Evolutionary conservation across 2,888 invertebrate species (phyloP).

Genomic region (Leptinotarsa peninsularis): DNA sequence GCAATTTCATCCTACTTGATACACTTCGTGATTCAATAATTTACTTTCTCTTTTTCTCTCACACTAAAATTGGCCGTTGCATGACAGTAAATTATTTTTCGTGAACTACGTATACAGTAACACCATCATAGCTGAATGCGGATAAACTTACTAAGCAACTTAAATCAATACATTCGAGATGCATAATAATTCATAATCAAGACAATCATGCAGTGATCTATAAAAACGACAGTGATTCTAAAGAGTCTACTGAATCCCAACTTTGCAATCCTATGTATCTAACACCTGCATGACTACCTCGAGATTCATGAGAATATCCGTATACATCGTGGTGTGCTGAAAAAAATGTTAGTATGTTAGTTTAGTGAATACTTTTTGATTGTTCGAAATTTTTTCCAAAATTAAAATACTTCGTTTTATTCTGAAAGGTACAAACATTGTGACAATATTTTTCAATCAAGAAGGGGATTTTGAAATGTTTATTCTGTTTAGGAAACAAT

Average conservation of each 20-base stretch:
- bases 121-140: constrained; percentile 21
- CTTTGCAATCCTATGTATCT: constrained; percentile 68
- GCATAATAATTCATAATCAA: constrained; percentile 48
- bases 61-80: neutral
- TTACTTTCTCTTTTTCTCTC: neutral
- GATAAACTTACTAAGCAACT: constrained; percentile 18
- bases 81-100: constrained; percentile 6
- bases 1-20: neutral
- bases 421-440: too few species aligned
- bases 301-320: constrained; percentile 78
- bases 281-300: constrained; percentile 75
- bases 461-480: too few species aligned
- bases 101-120: constrained; percentile 18
- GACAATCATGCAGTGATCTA: constrained; percentile 61
- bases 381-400: constrained; percentile 2
- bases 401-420: too few species aligned
- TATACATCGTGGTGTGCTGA: constrained; percentile 73
- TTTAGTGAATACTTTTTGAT: neutral
- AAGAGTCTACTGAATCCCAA: constrained; percentile 67
- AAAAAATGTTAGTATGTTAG: constrained; percentile 54
- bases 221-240: constrained; percentile 67
- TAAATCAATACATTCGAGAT: constrained; percentile 37
- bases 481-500: too few species aligned
- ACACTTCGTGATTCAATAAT: neutral
- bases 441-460: too few species aligned